Percentiles rank a stretch among this genome's conserved stretches.
Conservation (phyloP, 2,797 vertebrate genomes). For the Periophthalmus magnuspinnatus region DNA sequence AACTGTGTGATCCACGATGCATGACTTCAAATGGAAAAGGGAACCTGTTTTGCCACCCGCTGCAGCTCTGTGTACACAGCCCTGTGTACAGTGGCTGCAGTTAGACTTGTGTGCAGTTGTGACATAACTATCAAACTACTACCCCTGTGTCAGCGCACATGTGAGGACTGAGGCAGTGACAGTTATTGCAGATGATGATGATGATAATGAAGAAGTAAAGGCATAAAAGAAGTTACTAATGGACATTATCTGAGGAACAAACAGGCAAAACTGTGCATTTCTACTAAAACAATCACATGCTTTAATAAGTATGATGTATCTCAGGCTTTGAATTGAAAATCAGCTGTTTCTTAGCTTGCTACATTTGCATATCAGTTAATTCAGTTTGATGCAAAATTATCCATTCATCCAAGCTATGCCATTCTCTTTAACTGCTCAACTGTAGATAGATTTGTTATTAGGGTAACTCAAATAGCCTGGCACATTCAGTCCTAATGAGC, state of each 20-base stretch:
- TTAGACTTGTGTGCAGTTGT: slow-evolving; percentile 26
- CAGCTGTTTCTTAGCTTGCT: background rate
- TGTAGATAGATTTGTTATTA: background rate
- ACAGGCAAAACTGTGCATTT: background rate
- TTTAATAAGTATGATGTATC: background rate
- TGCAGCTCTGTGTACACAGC: slow-evolving; percentile 9
- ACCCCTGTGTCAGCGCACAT: slow-evolving; percentile 36
- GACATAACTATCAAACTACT: slow-evolving; percentile 13
- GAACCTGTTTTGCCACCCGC: slow-evolving; percentile 30
- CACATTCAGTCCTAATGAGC: slow-evolving; percentile 1
- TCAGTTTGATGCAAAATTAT: background rate
- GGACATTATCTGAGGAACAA: background rate
- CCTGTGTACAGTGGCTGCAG: slow-evolving; percentile 30
- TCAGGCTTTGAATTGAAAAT: background rate
- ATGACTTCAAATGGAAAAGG: slow-evolving; percentile 41
- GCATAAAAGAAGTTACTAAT: background rate
- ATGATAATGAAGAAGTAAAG: too few species aligned
- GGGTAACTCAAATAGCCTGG: background rate
- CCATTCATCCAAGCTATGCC: background rate
- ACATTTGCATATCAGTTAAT: background rate
- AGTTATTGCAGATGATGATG: slow-evolving; percentile 13
- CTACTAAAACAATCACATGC: background rate
- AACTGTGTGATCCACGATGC: slow-evolving; percentile 32
- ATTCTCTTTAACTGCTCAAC: background rate
- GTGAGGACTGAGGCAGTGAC: slow-evolving; percentile 24